phyloP scores from a whole-genome alignment of 2,113 vertebrate genomes.

The Paraplagusia blochii region DNA sequence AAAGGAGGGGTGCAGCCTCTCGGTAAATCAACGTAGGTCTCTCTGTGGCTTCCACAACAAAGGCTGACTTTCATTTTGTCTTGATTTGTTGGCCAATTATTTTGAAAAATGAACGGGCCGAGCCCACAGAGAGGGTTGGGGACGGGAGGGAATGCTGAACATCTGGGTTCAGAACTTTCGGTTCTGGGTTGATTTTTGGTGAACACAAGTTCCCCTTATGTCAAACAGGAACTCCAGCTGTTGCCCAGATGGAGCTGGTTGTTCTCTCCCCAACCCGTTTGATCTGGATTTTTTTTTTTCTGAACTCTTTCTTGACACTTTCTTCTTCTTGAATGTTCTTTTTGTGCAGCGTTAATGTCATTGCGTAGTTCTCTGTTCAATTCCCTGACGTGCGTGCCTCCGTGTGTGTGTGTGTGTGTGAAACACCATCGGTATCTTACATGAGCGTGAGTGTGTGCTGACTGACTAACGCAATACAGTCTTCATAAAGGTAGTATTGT shows the following conservation, averaged over 20 bases:
- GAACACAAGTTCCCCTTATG: conserved; percentile 39
- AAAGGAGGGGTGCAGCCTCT: conserved; percentile 1
- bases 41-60: conserved; percentile 39
- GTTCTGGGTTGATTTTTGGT: conserved; percentile 17
- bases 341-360: not conserved
- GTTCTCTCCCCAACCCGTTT: conserved; percentile 21
- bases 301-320: conserved; percentile 14
- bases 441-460: conserved; percentile 42
- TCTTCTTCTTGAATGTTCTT: conserved; percentile 4
- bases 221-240: conserved; percentile 52
- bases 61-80: conserved; percentile 39
- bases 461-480: conserved; percentile 72
- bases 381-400: conserved; percentile 37
- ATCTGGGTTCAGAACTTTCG: conserved; percentile 43
- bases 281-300: conserved; percentile 29
- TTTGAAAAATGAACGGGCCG: conserved; percentile 33
- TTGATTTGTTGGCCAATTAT: conserved; percentile 56
- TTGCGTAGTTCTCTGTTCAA: conserved; percentile 50
- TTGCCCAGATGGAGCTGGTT: conserved; percentile 40
- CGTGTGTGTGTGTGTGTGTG: conserved; percentile 25
- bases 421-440: conserved; percentile 40
- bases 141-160: conserved; percentile 36
- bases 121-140: conserved; percentile 15
- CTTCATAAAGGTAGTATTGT: conserved; percentile 91
- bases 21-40: conserved; percentile 26